Percentiles rank a stretch among this genome's conserved stretches.
These are phyloP conservation scores for Lophotriccus pileatus DNA, from an alignment of 2,797 vertebrate species.

Conservation along the genomic window DNA sequence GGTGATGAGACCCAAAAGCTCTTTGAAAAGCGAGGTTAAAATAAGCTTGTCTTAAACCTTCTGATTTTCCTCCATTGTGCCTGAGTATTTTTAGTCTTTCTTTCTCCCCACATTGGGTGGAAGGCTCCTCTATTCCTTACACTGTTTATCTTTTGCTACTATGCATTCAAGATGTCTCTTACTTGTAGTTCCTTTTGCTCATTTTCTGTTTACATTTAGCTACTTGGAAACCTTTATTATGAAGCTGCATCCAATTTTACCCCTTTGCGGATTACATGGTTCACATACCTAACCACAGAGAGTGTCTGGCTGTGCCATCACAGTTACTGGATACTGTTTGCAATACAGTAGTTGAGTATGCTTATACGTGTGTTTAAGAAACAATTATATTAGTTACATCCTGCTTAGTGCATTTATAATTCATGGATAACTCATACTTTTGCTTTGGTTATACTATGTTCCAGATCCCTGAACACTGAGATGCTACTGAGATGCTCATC, in stretches of 20 bases:
- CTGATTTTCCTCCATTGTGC: neutral
- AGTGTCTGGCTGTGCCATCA: neutral
- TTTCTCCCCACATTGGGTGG: neutral
- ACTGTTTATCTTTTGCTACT: neutral
- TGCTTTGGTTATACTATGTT: neutral
- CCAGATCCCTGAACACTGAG: neutral
- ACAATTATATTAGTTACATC: neutral
- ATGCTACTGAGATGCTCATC: neutral
- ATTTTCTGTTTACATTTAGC: neutral
- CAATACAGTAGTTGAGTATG: neutral
- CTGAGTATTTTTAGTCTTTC: neutral
- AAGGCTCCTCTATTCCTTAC: neutral
- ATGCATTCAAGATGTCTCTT: neutral
- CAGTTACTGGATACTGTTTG: neutral
- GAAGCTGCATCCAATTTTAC: neutral
- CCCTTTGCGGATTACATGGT: neutral
- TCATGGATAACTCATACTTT: neutral
- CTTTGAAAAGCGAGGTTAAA: neutral
- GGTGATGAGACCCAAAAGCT: neutral
- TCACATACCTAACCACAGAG: neutral
- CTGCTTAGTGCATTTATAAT: neutral
- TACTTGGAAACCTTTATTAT: neutral
- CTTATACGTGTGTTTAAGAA: neutral
- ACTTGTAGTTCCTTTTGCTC: neutral
- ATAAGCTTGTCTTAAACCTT: neutral